Percentiles rank a stretch among this genome's conserved stretches.
These are phyloP conservation scores for Helarctos malayanus DNA, from an alignment of 2,797 vertebrate genomes.

Conservation along the genomic window DNA sequence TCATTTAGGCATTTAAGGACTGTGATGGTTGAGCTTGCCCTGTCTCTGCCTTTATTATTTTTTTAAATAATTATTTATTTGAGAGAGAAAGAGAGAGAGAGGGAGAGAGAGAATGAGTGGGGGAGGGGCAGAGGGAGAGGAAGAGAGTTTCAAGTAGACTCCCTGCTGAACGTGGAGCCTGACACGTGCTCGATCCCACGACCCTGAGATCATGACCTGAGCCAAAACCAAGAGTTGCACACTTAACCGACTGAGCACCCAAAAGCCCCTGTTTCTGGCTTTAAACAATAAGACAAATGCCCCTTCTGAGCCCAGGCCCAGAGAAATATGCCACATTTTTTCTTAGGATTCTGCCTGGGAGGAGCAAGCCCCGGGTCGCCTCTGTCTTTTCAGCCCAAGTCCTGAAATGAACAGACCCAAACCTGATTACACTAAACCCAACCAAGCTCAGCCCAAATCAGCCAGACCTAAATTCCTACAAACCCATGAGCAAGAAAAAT, in stretches of 20 bases:
- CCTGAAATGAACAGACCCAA: not conserved
- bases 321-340: not conserved
- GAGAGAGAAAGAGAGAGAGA: not conserved
- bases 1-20: not conserved
- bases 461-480: not conserved
- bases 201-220: not conserved
- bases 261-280: not conserved
- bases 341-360: not conserved
- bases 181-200: not conserved
- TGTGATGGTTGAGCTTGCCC: not conserved
- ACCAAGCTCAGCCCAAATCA: not conserved
- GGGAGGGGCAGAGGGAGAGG: not conserved
- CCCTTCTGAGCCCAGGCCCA: not conserved
- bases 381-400: not conserved
- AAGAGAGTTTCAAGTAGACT: not conserved
- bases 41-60: not conserved
- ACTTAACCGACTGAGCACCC: not conserved
- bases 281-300: not conserved
- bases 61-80: not conserved
- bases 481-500: not conserved
- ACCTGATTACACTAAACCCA: not conserved
- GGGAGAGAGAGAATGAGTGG: not conserved
- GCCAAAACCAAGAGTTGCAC: not conserved
- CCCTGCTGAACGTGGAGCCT: not conserved
- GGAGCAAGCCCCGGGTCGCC: not conserved